A percentile compares a stretch with the other conserved stretches of the same genome.
Conservation (phyloP, 23 tunicate species). For the Aplidium turbinatum region DNA sequence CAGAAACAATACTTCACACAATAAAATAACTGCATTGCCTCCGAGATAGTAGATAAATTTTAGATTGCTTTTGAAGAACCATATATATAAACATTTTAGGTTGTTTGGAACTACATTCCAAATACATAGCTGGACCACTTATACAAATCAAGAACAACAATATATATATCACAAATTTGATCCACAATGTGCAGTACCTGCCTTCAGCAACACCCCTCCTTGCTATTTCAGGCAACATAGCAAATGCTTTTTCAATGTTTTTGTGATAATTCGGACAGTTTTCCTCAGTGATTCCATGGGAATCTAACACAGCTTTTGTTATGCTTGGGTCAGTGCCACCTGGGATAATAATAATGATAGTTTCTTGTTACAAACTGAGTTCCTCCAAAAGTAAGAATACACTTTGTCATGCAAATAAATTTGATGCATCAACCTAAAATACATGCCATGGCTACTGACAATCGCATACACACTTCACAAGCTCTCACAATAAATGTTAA, state of each 20-base stretch:
- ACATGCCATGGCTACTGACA: too few species aligned
- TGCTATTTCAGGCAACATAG: conserved; percentile 51
- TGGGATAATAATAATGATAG: not conserved
- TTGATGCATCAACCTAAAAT: too few species aligned
- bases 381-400: not conserved
- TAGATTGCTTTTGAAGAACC: too few species aligned
- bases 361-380: too few species aligned
- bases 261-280: conserved; percentile 45
- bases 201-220: conserved; percentile 56
- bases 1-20: too few species aligned
- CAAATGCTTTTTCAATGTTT: conserved; percentile 34
- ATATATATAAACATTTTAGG: not conserved
- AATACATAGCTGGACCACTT: too few species aligned
- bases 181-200: conserved; percentile 31
- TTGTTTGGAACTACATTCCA: not conserved
- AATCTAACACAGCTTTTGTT: conserved; percentile 44
- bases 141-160: too few species aligned
- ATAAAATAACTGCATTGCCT: too few species aligned
- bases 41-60: too few species aligned
- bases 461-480: too few species aligned
- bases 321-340: conserved; percentile 84
- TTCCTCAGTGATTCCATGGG: conserved; percentile 42
- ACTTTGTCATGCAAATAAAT: conserved; percentile 5
- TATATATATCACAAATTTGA: not conserved
- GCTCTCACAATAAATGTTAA: too few species aligned